Conservation (phyloP, 2,888 invertebrate genomes). For the Andrena marginata region DNA sequence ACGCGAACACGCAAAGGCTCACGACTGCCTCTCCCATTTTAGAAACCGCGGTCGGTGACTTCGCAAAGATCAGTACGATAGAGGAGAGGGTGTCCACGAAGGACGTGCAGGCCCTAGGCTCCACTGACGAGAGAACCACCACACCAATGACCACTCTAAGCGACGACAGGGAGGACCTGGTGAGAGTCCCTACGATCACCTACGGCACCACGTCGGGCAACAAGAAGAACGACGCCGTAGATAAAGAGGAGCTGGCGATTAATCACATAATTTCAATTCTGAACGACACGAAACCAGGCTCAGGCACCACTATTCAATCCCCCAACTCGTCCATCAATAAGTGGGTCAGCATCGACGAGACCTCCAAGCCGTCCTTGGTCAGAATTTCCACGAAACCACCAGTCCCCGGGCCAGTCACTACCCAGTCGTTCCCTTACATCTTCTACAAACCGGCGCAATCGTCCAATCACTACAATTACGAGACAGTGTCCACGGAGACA, state of each 20-base stretch:
- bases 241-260: slow-evolving; percentile 84
- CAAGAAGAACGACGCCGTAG: slow-evolving; percentile 80
- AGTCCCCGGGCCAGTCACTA: slow-evolving; percentile 61
- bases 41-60: slow-evolving; percentile 15
- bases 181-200: slow-evolving; percentile 84
- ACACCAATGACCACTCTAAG: slow-evolving; percentile 76
- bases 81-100: slow-evolving; percentile 69
- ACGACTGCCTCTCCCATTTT: slow-evolving; percentile 31
- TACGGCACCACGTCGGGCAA: slow-evolving; percentile 79
- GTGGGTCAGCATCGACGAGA: slow-evolving; percentile 80
- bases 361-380: slow-evolving; percentile 80
- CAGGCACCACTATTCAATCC: slow-evolving; percentile 71
- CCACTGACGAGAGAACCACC: slow-evolving; percentile 63
- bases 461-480: slow-evolving; percentile 80
- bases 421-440: slow-evolving; percentile 77
- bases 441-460: slow-evolving; percentile 78
- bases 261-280: slow-evolving; percentile 85
- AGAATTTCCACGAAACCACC: slow-evolving; percentile 69
- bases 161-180: slow-evolving; percentile 76
- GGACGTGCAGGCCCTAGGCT: slow-evolving; percentile 44
- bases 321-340: slow-evolving; percentile 76
- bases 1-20: slow-evolving; percentile 65
- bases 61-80: slow-evolving; percentile 47
- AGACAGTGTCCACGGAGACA: slow-evolving; percentile 67
- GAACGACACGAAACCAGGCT: slow-evolving; percentile 81